Evolutionary conservation across 1,140 invertebrate species (phyloP).

Genomic region (Zophobas morio): DNA sequence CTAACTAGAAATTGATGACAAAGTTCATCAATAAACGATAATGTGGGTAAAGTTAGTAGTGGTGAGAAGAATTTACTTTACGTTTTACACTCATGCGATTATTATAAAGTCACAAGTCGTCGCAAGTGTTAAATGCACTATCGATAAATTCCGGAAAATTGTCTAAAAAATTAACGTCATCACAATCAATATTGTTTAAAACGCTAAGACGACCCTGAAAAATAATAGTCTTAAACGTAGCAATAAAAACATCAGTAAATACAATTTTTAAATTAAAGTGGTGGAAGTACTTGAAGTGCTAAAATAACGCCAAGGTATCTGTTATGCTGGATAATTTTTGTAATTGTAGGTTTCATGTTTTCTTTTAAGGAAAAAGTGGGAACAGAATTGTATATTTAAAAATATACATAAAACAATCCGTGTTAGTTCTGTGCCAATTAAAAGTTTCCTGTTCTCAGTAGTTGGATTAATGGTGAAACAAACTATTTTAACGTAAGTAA

Average conservation of each 20-base stretch:
- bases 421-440: too few species aligned
- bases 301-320: neutral
- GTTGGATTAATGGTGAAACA: too few species aligned
- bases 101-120: neutral
- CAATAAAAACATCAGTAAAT: conserved; percentile 20
- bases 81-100: neutral
- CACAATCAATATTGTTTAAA: neutral
- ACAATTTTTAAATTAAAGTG: conserved; percentile 16
- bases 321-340: neutral
- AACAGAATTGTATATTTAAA: neutral
- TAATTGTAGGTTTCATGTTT: neutral
- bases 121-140: neutral
- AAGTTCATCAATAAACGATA: too few species aligned
- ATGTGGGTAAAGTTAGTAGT: neutral
- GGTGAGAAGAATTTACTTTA: neutral
- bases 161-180: neutral
- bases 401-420: too few species aligned
- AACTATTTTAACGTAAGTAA: too few species aligned
- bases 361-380: neutral
- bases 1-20: too few species aligned
- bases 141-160: neutral
- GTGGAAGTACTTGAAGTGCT: conserved; percentile 5
- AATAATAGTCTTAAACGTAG: conserved; percentile 1
- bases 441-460: too few species aligned
- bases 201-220: neutral